phyloP scores from a whole-genome alignment of 37 sponge, comb jelly and placozoan species.

The Tethya wilhelma region DNA sequence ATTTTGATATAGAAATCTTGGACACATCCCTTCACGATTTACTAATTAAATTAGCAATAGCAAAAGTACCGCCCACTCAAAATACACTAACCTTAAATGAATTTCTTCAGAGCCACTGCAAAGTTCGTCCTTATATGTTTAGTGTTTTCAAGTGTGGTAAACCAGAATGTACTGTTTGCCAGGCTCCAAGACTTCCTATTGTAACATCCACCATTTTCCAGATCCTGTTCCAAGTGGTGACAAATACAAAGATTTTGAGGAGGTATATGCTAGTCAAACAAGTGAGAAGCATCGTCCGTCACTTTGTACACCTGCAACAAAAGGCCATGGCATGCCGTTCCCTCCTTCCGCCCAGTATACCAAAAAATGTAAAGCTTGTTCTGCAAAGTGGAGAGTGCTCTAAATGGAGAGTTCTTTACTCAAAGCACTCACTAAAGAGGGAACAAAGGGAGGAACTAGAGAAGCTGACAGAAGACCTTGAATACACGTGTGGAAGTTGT shows the following conservation, averaged over 20 bases:
- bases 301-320: background rate
- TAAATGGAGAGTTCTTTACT: conserved; percentile 48
- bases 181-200: conserved; percentile 35
- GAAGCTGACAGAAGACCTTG: conserved; percentile 10
- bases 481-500: conserved; percentile 29
- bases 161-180: too few relatives aligned
- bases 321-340: conserved; percentile 44
- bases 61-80: too few relatives aligned
- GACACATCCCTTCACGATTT: too few relatives aligned
- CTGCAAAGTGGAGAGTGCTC: conserved; percentile 26
- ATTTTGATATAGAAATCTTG: too few relatives aligned
- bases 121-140: too few relatives aligned
- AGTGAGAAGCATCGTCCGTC: conserved; percentile 41
- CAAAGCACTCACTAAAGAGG: conserved; percentile 40
- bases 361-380: conserved; percentile 36
- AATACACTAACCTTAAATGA: too few relatives aligned
- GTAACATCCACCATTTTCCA: conserved; percentile 45
- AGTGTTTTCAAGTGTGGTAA: too few relatives aligned
- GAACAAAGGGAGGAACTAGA: conserved; percentile 27
- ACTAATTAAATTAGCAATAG: too few relatives aligned
- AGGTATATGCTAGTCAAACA: conserved; percentile 28
- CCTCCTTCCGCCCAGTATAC: conserved; percentile 53
- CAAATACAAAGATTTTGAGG: conserved; percentile 38
- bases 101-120: too few relatives aligned
- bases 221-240: conserved; percentile 45